Conservation (phyloP, 92 coral and sea anemone species). For the Paragorgia papillata region DNA sequence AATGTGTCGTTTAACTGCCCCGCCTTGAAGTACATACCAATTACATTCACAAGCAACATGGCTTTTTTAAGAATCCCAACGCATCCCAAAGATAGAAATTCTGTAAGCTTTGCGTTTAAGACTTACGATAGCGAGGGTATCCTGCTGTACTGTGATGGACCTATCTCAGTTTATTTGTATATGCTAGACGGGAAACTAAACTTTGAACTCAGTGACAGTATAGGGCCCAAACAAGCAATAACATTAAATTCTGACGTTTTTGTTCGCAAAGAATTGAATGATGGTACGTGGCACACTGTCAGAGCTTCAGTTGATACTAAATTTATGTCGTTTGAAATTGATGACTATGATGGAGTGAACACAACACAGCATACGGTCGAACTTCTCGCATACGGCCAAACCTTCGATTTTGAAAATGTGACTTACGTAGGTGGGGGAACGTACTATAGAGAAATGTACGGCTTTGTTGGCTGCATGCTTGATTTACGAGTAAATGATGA, state of each 20-base stretch:
- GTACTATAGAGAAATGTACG: conserved; percentile 49
- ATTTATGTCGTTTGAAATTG: conserved; percentile 70
- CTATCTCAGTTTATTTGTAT: conserved; percentile 63
- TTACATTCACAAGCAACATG: conserved; percentile 66
- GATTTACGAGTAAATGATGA: conserved; percentile 63
- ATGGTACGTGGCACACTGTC: conserved; percentile 93
- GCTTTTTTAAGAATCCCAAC: conserved; percentile 68
- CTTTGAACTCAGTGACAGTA: conserved; percentile 65
- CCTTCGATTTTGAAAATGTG: conserved; percentile 52
- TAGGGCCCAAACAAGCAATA: conserved; percentile 67
- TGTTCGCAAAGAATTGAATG: conserved; percentile 72
- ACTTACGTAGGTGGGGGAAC: conserved; percentile 78
- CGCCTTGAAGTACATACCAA: conserved; percentile 54
- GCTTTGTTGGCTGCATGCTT: conserved; percentile 93
- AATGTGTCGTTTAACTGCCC: conserved; percentile 61
- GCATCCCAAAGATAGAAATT: conserved; percentile 60
- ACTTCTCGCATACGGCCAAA: background rate
- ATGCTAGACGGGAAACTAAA: conserved; percentile 68
- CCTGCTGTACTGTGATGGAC: conserved; percentile 64
- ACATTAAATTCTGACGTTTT: conserved; percentile 45
- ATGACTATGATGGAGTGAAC: conserved; percentile 63
- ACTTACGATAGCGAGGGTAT: conserved; percentile 76
- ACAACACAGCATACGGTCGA: background rate
- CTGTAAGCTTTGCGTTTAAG: conserved; percentile 74
- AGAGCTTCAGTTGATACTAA: conserved; percentile 68